phyloP scores from a whole-genome alignment of 2,113 vertebrate species.

The Erinaceus europaeus region DNA sequence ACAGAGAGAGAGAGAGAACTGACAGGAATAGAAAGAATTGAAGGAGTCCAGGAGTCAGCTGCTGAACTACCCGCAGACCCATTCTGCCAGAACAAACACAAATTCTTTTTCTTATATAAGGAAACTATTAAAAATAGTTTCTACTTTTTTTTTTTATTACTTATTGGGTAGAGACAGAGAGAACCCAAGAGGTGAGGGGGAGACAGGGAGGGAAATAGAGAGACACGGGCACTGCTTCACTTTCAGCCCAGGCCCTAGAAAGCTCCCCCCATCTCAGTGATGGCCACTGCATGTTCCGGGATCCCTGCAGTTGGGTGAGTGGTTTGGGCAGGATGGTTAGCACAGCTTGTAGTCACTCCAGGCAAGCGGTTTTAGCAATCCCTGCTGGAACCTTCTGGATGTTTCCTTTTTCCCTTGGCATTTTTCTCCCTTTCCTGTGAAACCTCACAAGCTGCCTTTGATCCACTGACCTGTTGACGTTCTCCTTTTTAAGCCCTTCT shows the following conservation, averaged over 20 bases:
- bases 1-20: no score
- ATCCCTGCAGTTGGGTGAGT: background rate
- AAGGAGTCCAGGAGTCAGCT: background rate
- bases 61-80: fast-evolving
- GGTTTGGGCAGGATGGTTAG: background rate
- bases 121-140: no score
- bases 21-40: background rate
- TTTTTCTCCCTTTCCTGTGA: background rate
- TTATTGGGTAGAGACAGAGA: no score
- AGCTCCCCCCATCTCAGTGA: background rate
- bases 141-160: no score
- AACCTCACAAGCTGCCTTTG: conserved; percentile 11
- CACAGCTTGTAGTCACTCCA: no score
- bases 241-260: background rate
- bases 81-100: background rate
- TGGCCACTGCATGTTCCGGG: background rate
- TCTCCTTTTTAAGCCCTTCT: background rate
- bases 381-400: no score
- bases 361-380: no score
- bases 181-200: no score
- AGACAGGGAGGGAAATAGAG: no score
- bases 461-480: background rate
- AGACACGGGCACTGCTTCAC: no score
- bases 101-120: background rate
- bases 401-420: no score